Percentiles rank a stretch among this genome's conserved stretches.
phyloP scores from a whole-genome alignment of 2,888 invertebrate genomes.

The Amorpha juglandis region DNA sequence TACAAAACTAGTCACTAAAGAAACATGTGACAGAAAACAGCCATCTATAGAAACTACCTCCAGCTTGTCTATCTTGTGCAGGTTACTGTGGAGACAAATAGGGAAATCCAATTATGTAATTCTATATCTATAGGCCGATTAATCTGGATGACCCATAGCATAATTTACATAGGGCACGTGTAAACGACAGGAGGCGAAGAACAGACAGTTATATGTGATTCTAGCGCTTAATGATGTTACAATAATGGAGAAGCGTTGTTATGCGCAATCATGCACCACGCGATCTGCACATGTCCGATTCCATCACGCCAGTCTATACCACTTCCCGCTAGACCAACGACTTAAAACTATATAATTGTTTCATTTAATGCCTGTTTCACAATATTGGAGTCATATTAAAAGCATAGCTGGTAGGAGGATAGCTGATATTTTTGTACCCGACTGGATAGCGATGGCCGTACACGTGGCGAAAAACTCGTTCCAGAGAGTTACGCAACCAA shows the following conservation, averaged over 20 bases:
- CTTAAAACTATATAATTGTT: too few relatives aligned
- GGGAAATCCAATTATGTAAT: background rate
- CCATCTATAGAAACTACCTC: background rate
- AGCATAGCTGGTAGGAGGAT: too few relatives aligned
- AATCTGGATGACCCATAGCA: background rate
- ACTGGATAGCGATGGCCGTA: too few relatives aligned
- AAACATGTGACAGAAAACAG: background rate
- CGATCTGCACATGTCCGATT: too few relatives aligned
- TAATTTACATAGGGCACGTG: background rate
- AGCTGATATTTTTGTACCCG: too few relatives aligned
- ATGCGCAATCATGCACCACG: too few relatives aligned
- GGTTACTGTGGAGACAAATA: background rate
- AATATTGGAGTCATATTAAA: too few relatives aligned
- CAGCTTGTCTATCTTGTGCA: background rate
- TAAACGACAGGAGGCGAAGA: background rate
- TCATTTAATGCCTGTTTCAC: too few relatives aligned
- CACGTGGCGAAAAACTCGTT: too few relatives aligned
- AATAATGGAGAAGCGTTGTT: background rate
- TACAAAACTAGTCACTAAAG: background rate
- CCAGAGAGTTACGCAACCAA: too few relatives aligned
- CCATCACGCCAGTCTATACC: too few relatives aligned
- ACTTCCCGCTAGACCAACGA: too few relatives aligned
- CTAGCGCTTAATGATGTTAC: background rate
- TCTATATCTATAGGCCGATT: conserved; percentile 1
- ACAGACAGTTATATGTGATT: background rate